A percentile compares a stretch with the other conserved stretches of the same genome.
Conservation (phyloP, 1,140 invertebrate species). For the Anadara kagoshimensis region DNA sequence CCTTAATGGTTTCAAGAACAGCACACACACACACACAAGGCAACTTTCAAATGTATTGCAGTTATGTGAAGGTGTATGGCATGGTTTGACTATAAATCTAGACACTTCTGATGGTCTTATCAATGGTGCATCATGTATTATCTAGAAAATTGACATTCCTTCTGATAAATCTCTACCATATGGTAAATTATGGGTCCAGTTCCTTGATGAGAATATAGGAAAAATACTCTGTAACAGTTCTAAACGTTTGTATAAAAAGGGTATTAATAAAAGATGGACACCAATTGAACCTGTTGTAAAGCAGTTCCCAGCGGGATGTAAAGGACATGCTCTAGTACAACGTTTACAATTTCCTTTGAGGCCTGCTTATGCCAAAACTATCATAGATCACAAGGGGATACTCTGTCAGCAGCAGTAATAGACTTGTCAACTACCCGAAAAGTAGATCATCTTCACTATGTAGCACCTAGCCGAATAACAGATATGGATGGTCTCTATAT, state of each 20-base stretch:
- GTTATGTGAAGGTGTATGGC: neutral
- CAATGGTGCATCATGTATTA: conserved; percentile 26
- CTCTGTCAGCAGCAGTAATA: conserved; percentile 19
- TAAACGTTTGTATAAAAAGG: conserved; percentile 6
- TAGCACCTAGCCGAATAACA: conserved; percentile 23
- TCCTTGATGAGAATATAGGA: conserved; percentile 12
- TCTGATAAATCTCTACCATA: neutral
- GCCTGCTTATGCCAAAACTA: conserved; percentile 30
- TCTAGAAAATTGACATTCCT: conserved; percentile 2
- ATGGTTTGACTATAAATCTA: conserved; percentile 26
- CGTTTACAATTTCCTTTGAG: conserved; percentile 27
- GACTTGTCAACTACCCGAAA: conserved; percentile 23
- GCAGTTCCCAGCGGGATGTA: conserved; percentile 25
- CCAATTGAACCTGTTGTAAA: conserved; percentile 27
- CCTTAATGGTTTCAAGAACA: conserved; percentile 7
- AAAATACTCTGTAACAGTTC: neutral
- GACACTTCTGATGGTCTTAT: conserved; percentile 34
- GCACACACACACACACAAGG: neutral
- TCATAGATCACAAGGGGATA: conserved; percentile 31
- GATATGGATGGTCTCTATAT: conserved; percentile 22
- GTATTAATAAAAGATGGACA: conserved; percentile 27
- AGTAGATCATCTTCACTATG: conserved; percentile 36
- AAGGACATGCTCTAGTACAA: conserved; percentile 30
- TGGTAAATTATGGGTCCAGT: conserved; percentile 29
- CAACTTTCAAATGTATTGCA: conserved; percentile 10